phyloP scores from a whole-genome alignment of 2,113 vertebrate species.

The Ailuropoda melanoleuca region DNA sequence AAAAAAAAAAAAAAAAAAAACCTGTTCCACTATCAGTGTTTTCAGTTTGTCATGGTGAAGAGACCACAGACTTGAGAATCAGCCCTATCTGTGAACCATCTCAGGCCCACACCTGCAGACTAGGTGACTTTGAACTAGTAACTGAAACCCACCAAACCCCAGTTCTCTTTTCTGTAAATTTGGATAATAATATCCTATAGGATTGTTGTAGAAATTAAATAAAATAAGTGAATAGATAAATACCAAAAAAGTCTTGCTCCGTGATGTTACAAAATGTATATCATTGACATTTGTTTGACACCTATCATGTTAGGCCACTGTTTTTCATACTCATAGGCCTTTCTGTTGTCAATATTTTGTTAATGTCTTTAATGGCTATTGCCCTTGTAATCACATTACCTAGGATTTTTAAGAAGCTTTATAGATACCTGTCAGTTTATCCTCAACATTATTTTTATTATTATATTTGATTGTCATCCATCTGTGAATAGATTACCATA shows the following conservation, averaged over 20 bases:
- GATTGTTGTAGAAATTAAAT: background rate
- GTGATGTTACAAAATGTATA: background rate
- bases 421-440: background rate
- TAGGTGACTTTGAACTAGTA: background rate
- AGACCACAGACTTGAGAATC: background rate
- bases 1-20: background rate
- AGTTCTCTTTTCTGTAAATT: background rate
- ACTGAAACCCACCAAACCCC: background rate
- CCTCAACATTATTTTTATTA: background rate
- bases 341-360: background rate
- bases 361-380: background rate
- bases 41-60: background rate
- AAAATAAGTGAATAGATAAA: background rate
- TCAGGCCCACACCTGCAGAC: background rate
- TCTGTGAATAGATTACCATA: background rate
- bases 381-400: background rate
- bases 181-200: background rate
- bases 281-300: background rate
- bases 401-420: slow-evolving; percentile 31
- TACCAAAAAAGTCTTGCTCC: background rate
- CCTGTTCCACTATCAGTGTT: background rate
- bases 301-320: background rate
- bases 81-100: background rate
- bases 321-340: background rate
- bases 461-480: background rate